Percentiles rank a stretch among this genome's conserved stretches.
These are phyloP conservation scores for Cryptocephalus primarius DNA, from an alignment of 2,888 invertebrate genomes.

Conservation along the genomic window DNA sequence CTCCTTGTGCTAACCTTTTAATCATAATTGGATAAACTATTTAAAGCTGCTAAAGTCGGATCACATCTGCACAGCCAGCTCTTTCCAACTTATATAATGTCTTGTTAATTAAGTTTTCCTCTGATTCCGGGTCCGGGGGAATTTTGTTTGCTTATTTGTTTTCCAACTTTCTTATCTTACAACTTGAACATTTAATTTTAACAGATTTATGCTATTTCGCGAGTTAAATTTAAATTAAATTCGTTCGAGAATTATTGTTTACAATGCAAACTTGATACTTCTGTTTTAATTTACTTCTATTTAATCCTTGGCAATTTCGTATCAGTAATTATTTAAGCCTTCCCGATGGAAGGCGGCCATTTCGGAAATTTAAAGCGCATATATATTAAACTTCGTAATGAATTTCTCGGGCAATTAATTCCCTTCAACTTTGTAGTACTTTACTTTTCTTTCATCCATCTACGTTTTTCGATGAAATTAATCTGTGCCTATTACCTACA, in stretches of 20 bases:
- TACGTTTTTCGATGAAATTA: too few relatives aligned
- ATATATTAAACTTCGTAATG: too few relatives aligned
- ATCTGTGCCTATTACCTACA: too few relatives aligned
- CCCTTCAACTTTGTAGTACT: too few relatives aligned
- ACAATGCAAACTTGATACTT: background rate
- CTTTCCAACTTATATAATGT: constrained; percentile 31
- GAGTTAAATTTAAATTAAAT: constrained; percentile 17
- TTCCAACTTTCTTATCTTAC: constrained; percentile 18
- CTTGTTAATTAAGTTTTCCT: constrained; percentile 34
- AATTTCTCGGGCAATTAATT: too few relatives aligned
- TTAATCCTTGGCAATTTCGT: too few relatives aligned
- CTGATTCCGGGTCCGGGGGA: constrained; percentile 2
- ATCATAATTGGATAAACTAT: constrained; percentile 41
- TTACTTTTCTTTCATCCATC: too few relatives aligned
- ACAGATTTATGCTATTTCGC: constrained; percentile 21
- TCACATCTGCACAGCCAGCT: constrained; percentile 17
- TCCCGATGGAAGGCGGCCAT: too few relatives aligned
- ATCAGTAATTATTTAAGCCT: too few relatives aligned
- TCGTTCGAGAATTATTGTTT: constrained; percentile 11
- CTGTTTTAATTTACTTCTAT: too few relatives aligned
- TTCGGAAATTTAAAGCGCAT: too few relatives aligned
- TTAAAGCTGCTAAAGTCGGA: constrained; percentile 28
- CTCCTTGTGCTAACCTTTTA: constrained; percentile 39
- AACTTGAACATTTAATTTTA: constrained; percentile 18
- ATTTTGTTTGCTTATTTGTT: constrained; percentile 21